Conservation (phyloP, 2,797 vertebrate species). For the Erethizon dorsatum region DNA sequence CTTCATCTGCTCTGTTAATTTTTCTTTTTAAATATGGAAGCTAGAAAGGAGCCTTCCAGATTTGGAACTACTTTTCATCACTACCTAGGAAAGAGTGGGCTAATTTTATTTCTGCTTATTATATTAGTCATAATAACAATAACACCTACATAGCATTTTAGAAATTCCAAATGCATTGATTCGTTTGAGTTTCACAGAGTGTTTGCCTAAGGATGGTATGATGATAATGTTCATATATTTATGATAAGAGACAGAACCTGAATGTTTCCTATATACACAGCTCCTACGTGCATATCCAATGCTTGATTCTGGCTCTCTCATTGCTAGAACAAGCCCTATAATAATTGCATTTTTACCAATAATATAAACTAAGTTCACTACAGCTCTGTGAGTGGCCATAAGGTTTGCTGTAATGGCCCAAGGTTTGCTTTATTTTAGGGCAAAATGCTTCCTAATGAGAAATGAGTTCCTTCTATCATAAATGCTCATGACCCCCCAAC, state of each 20-base stretch:
- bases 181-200: background rate
- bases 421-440: background rate
- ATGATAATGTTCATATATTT: background rate
- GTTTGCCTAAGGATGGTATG: background rate
- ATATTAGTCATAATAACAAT: background rate
- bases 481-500: background rate
- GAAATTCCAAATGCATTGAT: background rate
- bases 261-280: background rate
- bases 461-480: background rate
- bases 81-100: background rate
- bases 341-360: background rate
- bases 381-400: background rate
- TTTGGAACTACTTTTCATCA: slow-evolving; percentile 49
- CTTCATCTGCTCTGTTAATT: background rate
- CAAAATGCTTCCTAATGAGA: background rate
- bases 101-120: slow-evolving; percentile 51
- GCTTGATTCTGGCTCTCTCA: background rate
- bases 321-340: background rate
- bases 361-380: background rate
- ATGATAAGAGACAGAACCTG: background rate
- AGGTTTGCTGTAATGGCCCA: background rate
- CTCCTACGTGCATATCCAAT: background rate
- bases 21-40: slow-evolving; percentile 28
- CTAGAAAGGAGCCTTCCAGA: background rate
- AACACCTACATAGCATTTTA: background rate